These are phyloP conservation scores for Macrosoma leucophasiata DNA, from an alignment of 2,888 invertebrate species.

Conservation along the genomic window DNA sequence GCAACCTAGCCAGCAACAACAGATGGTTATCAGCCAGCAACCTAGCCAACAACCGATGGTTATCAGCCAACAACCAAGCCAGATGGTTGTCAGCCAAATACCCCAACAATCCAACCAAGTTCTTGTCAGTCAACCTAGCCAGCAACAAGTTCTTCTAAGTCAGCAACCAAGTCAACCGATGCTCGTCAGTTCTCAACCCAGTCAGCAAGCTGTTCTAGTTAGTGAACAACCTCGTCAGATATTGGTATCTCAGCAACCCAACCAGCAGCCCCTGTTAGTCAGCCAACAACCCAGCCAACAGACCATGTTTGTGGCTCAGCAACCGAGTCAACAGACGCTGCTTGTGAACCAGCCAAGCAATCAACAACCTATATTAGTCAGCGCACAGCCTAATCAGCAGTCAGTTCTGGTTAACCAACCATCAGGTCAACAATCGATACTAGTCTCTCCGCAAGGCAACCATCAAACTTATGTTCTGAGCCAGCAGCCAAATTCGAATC, in stretches of 20 bases:
- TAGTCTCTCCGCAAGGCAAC: conserved; percentile 8
- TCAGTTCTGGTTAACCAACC: conserved; percentile 12
- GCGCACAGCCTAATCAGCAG: conserved; percentile 13
- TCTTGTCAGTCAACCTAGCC: conserved; percentile 10
- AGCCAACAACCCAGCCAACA: too few relatives aligned
- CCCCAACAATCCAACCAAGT: conserved; percentile 3
- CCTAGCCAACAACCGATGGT: conserved; percentile 3
- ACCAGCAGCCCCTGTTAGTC: conserved; percentile 14
- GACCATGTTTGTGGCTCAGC: conserved; percentile 15
- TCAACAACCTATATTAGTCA: conserved; percentile 11
- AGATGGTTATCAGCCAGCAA: conserved; percentile 9
- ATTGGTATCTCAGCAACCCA: conserved; percentile 9
- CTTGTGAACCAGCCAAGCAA: conserved; percentile 9
- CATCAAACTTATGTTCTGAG: conserved; percentile 12
- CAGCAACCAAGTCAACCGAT: conserved; percentile 16
- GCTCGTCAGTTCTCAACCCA: conserved; percentile 9
- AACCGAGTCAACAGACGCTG: conserved; percentile 16
- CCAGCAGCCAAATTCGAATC: conserved; percentile 5
- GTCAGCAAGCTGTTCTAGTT: conserved; percentile 14
- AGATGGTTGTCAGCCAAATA: conserved; percentile 10
- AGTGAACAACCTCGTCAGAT: conserved; percentile 17
- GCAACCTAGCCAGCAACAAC: conserved; percentile 2
- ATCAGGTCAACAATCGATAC: conserved; percentile 12
- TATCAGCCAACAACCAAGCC: conserved; percentile 14
- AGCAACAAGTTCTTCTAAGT: conserved; percentile 8